Evolutionary conservation across 2,113 vertebrate genomes (phyloP).

Genomic region (Nothoprocta perdicaria): DNA sequence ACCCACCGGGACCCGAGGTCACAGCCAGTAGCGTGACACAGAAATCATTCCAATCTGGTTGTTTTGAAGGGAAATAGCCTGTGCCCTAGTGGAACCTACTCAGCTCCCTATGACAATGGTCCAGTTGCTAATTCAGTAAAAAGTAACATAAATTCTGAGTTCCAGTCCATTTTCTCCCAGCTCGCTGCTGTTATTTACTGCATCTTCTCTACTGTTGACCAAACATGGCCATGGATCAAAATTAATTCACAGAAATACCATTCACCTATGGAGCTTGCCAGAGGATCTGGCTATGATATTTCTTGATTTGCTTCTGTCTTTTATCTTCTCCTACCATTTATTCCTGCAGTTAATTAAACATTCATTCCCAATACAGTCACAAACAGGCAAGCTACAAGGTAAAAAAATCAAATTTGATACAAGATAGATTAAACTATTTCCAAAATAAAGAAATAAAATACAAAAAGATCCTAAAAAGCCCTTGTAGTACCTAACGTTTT

Average conservation of each 20-base stretch:
- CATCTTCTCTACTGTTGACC: neutral
- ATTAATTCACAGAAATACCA: neutral
- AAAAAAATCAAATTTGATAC: neutral
- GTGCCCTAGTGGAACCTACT: neutral
- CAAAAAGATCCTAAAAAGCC: neutral
- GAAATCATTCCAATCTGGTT: conserved; percentile 54
- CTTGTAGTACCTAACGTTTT: neutral
- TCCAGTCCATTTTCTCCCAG: neutral
- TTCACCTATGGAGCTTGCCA: neutral
- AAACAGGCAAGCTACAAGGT: neutral
- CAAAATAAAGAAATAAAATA: neutral
- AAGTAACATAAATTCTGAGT: neutral
- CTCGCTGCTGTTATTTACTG: neutral
- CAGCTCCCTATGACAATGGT: neutral
- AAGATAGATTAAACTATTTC: neutral
- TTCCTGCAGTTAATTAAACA: neutral
- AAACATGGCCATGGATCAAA: neutral
- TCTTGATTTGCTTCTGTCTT: neutral
- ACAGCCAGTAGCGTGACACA: conserved; percentile 58
- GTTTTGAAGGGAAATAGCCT: conserved; percentile 17
- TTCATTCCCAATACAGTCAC: neutral
- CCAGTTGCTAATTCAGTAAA: neutral
- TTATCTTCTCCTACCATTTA: neutral
- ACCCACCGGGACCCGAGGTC: conserved; percentile 54
- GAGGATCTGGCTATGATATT: neutral